Base-by-base conservation (phyloP, 1,140 invertebrate genomes). In the Drosophila watanabei region DNA sequence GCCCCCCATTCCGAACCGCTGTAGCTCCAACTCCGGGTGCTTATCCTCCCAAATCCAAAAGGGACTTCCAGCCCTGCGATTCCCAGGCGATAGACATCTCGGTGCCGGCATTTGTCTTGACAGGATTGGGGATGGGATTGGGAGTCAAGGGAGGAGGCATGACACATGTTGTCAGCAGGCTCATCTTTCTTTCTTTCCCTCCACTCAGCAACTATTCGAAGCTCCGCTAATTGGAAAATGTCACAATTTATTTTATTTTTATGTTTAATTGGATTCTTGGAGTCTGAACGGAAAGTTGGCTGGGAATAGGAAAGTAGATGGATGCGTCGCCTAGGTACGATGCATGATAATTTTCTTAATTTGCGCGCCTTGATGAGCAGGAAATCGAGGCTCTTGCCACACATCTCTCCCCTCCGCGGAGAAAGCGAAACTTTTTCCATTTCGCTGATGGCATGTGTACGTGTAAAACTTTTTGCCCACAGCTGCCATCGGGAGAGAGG, bases 241-340 rank as follows among this genome's bases (percentile, higher is more conserved):
- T 89, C 85, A 89, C 86, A 89, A 86, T 89, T 79, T 90, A 89
- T 89, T 89, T 89, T 76, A 90, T 89, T 89, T 89, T 89, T 89
- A 90, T 89, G 82, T 89, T 89, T 89, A 89, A 89, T 89, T 89
- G 85, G 85, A 89, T 90, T 90, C 63, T 63, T 70, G 66, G 70
- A 24, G 24, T 24, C 73, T 68, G 73, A 57, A 72, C 43, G 37
- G 49, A 71, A 72, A 24, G 24, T 24, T 24, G 24, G 24, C 24
- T 24, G 24, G 24, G 24, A 24, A 24, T 24, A 24, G 37, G 49
- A 71, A 72, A 78, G 11, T 5, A 49, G 24, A 49, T 49, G 48
- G 24, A 49, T 49, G 48, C 48, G 69, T 80, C 51, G 61, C 76
- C 78, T 80, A 80, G 69, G 77, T 75, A 90, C 85, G 85, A 89